phyloP scores from a whole-genome alignment of 2,888 invertebrate genomes.

The Tyria jacobaeae region DNA sequence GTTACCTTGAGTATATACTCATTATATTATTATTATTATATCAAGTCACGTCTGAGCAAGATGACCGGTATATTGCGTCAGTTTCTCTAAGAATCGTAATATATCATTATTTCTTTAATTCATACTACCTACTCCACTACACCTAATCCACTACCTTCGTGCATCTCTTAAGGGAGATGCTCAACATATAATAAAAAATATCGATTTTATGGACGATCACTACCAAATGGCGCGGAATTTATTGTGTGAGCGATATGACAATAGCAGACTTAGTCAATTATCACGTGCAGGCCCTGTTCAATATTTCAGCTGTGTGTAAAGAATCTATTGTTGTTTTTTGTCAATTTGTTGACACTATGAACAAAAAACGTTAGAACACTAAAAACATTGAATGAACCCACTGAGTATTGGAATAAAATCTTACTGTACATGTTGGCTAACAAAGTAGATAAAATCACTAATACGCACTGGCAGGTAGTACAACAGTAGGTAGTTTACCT shows the following conservation, averaged over 20 bases:
- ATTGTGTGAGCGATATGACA: constrained; percentile 1
- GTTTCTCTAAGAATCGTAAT: no score
- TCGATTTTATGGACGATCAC: not conserved
- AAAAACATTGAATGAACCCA: not conserved
- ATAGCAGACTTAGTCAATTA: not conserved
- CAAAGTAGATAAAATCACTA: no score
- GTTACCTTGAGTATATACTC: not conserved
- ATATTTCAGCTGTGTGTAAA: not conserved
- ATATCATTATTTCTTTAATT: no score
- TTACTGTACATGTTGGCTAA: no score
- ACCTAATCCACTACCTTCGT: no score
- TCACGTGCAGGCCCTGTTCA: not conserved
- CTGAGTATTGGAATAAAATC: not conserved
- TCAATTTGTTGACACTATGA: not conserved
- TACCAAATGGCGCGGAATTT: constrained; percentile 2
- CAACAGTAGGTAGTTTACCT: no score
- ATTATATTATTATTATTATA: no score
- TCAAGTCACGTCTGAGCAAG: no score
- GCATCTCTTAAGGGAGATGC: not conserved
- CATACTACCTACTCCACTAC: no score
- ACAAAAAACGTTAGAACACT: not conserved
- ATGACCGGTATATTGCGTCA: no score
- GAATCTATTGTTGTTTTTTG: not conserved
- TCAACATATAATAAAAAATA: not conserved
- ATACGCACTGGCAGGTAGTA: no score